These are phyloP conservation scores for Myrmecophaga tridactyla DNA, from an alignment of 2,113 vertebrate species.

Conservation along the genomic window DNA sequence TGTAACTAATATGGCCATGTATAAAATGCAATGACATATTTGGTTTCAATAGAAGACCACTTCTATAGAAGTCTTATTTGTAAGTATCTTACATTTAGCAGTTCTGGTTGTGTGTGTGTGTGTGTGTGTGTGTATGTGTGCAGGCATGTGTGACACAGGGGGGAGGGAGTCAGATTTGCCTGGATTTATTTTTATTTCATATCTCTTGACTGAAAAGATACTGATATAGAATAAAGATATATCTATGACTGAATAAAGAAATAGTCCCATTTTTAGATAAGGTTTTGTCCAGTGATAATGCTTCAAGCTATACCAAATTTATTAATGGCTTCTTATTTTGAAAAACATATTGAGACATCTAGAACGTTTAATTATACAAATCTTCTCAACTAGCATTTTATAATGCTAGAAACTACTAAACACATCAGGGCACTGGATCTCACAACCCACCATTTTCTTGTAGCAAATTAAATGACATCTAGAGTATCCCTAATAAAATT, in stretches of 20 bases:
- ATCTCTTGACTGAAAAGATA: neutral
- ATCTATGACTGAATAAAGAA: neutral
- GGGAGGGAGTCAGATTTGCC: neutral
- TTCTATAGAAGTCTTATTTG: too few species aligned
- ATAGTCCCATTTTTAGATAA: neutral
- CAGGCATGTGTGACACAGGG: too few species aligned
- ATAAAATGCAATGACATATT: too few species aligned
- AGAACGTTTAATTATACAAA: neutral
- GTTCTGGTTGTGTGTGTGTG: too few species aligned
- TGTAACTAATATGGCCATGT: too few species aligned
- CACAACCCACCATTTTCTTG: neutral
- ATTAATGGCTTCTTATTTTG: neutral
- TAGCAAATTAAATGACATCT: neutral
- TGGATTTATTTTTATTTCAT: neutral
- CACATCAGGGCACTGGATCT: neutral
- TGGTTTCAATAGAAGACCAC: too few species aligned
- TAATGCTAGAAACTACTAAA: neutral
- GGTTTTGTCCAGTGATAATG: neutral
- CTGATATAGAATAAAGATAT: neutral
- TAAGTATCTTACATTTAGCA: too few species aligned
- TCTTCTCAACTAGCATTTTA: neutral
- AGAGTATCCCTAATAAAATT: neutral
- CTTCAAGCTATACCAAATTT: neutral
- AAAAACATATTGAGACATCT: neutral
- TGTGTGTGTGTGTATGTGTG: too few species aligned